Percentiles rank a stretch among this genome's conserved stretches.
phyloP scores from a whole-genome alignment of 2,797 vertebrate species.

The Sparus aurata region DNA sequence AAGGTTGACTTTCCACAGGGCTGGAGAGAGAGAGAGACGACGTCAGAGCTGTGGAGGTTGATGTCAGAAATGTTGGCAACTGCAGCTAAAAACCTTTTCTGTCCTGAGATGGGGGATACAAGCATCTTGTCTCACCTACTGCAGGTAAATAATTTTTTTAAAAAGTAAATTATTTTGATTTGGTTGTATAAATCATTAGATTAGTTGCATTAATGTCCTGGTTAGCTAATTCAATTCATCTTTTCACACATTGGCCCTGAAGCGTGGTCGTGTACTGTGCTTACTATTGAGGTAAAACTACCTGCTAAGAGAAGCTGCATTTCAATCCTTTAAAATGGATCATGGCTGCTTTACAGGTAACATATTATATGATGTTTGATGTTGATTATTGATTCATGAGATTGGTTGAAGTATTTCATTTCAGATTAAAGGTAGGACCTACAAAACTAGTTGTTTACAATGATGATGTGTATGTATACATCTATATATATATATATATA shows the following conservation, averaged over 20 bases:
- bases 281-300: not conserved
- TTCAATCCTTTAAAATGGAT: slow-evolving; percentile 28
- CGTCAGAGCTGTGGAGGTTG: slow-evolving; percentile 45
- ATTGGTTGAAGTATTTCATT: not conserved
- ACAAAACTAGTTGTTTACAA: not conserved
- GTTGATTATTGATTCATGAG: not conserved
- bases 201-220: not conserved
- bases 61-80: slow-evolving; percentile 46
- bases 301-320: not conserved
- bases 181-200: not conserved
- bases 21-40: slow-evolving; percentile 23
- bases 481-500: not conserved
- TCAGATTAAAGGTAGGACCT: not conserved
- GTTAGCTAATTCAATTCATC: not conserved
- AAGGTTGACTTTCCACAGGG: slow-evolving; percentile 70
- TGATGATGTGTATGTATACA: not conserved
- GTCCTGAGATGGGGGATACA: slow-evolving; percentile 29
- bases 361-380: slow-evolving; percentile 22
- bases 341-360: slow-evolving; percentile 29
- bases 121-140: slow-evolving; percentile 13
- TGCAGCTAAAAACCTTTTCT: slow-evolving; percentile 15
- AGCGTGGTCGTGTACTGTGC: not conserved
- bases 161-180: not conserved
- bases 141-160: slow-evolving; percentile 61
- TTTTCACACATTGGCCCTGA: not conserved